A percentile compares a stretch with the other conserved stretches of the same genome.
These are phyloP conservation scores for Cyphomyrmex costatus DNA, from an alignment of 1,140 invertebrate genomes.

Conservation along the genomic window DNA sequence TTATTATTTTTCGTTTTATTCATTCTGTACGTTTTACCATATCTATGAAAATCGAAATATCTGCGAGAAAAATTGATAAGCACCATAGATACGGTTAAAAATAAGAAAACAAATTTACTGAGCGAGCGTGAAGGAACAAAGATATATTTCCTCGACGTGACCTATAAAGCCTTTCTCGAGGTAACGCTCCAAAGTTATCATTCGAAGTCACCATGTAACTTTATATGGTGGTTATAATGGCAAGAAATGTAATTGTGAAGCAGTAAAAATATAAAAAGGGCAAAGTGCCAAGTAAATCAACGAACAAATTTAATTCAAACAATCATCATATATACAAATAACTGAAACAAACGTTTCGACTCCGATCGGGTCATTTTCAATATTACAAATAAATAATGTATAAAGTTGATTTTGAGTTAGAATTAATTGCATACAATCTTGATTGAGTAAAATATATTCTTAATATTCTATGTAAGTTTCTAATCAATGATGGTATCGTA, in stretches of 20 bases:
- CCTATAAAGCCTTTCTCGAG: neutral
- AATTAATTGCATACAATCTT: too few species aligned
- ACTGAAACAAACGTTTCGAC: too few species aligned
- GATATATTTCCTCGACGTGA: slow-evolving; percentile 8
- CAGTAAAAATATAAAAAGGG: too few species aligned
- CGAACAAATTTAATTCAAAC: too few species aligned
- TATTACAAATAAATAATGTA: too few species aligned
- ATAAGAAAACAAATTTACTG: slow-evolving; percentile 9
- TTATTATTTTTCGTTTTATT: neutral
- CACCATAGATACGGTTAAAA: neutral
- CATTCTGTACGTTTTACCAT: neutral
- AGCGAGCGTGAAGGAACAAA: neutral
- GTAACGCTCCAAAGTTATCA: neutral
- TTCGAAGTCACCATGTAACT: neutral
- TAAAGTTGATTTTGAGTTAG: too few species aligned
- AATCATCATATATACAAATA: too few species aligned
- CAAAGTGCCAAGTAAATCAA: too few species aligned
- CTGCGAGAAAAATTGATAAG: neutral
- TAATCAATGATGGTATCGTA: too few species aligned
- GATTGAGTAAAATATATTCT: too few species aligned
- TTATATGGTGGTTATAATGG: slow-evolving; percentile 20
- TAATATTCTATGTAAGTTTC: too few species aligned
- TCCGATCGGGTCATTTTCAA: too few species aligned
- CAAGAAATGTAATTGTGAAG: slow-evolving; percentile 36
- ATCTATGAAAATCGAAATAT: neutral